Evolutionary conservation across 2,113 vertebrate species (phyloP), one percentile per base, ranked within the genome.

Genomic region (human): DNA sequence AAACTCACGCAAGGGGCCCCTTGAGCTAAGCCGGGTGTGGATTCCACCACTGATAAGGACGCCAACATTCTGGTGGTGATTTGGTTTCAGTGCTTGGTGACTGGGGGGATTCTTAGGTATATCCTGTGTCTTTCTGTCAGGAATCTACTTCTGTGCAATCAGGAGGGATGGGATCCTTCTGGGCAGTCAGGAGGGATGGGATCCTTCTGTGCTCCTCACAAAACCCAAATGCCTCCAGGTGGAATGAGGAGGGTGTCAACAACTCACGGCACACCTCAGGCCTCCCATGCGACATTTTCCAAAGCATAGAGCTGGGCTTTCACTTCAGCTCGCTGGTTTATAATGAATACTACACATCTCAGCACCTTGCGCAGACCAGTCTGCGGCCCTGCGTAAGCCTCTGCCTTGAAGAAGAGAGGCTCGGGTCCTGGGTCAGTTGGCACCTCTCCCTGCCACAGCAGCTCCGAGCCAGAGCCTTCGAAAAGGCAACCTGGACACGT

Each of bases 391-490:
- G 72, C 45, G 8, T 16, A 8, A 55, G 10, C 73, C 35, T 93
- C 48, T 32, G 6, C 61, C 73, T 27, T 14, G 79, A 76, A 4
- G 11, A 73, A 38, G 70, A 22, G 84, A 83, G 17, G 17, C 40
- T 22, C 1, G 0, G 8, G 27, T n/a, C 75, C 1, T 2, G 10
- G 57, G 43, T 1, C 18, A 0, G 35, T 6, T 1, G 3, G 25
- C 35, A 40, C 27, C 43, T 4, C 43, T 12, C 82, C 57, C 45
- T 1, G n/a, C 11, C 27, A 9, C 35, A 3, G 1, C 10, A 2
- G 3, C 72, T 7, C 7, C 0, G 18, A 78, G 70, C 82, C 59
- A 23, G 70, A 2, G 57, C 8, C 38, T 35, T 30, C 5, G 38
- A 38, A 43, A 22, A 23, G 38, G 20, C 70, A 22, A 25, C 38